Evolutionary conservation across 37 sponge, comb jelly and placozoan genomes (phyloP).

Genomic region (Oscarella lobularis): DNA sequence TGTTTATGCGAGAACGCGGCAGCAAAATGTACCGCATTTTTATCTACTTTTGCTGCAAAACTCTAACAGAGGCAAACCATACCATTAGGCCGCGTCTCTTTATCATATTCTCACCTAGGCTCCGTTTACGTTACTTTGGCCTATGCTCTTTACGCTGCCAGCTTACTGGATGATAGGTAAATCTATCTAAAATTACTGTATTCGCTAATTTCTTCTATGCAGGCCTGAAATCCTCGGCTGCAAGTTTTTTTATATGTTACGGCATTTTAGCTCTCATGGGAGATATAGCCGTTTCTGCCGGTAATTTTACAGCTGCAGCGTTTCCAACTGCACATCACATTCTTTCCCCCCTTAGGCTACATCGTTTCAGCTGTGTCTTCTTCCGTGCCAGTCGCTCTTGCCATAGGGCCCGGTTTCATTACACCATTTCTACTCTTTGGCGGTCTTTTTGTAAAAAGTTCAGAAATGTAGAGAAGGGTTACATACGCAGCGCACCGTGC

Average conservation of each 20-base stretch:
- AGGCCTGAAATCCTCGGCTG: background rate
- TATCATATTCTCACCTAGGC: background rate
- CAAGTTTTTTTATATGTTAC: background rate
- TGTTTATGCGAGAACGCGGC: background rate
- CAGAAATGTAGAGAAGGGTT: slow-evolving; percentile 1
- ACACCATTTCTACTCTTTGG: slow-evolving; percentile 26
- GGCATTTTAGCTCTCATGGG: background rate
- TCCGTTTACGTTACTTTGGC: background rate
- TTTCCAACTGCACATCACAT: background rate
- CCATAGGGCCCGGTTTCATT: slow-evolving; percentile 13
- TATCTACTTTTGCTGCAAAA: slow-evolving; percentile 1
- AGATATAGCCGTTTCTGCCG: background rate
- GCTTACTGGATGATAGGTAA: slow-evolving; percentile 10
- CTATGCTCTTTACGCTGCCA: background rate
- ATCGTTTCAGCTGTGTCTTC: slow-evolving; percentile 14
- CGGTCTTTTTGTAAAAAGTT: slow-evolving; percentile 19
- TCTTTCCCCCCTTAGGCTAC: slow-evolving; percentile 14
- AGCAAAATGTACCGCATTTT: background rate
- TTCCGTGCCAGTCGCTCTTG: slow-evolving; percentile 12
- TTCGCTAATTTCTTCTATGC: too few species aligned
- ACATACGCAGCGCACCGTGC: background rate
- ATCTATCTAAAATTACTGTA: background rate
- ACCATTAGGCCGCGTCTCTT: background rate
- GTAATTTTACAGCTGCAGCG: background rate
- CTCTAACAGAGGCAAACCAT: background rate